phyloP scores from a whole-genome alignment of 2,113 vertebrate genomes.

The Silurus glanis region DNA sequence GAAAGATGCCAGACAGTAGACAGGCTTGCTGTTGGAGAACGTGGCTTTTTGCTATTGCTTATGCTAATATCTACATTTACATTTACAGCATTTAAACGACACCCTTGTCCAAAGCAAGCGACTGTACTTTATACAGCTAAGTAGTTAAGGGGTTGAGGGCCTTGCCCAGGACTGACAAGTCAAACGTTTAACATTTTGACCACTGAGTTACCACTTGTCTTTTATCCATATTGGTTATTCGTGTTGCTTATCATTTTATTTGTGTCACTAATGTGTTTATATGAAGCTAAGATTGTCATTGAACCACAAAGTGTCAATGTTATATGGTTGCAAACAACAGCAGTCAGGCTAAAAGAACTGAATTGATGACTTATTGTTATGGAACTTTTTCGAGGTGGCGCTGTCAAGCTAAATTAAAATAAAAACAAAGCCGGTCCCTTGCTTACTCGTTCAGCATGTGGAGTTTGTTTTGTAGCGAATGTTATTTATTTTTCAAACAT shows the following conservation, averaged over 20 bases:
- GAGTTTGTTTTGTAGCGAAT: not conserved
- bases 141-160: too few relatives aligned
- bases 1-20: constrained; percentile 54
- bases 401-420: constrained; percentile 12
- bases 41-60: constrained; percentile 37
- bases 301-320: constrained; percentile 14
- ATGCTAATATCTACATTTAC: not conserved
- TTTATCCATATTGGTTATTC: not conserved
- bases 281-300: not conserved
- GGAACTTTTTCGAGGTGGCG: constrained; percentile 33
- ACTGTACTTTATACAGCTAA: too few relatives aligned
- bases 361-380: constrained; percentile 41
- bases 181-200: too few relatives aligned
- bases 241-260: constrained; percentile 49
- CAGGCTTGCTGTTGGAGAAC: constrained; percentile 46
- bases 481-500: not conserved
- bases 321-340: constrained; percentile 31
- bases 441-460: not conserved
- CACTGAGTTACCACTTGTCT: too few relatives aligned
- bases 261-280: constrained; percentile 15
- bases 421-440: not conserved
- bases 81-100: too few relatives aligned
- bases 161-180: too few relatives aligned
- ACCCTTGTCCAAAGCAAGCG: too few relatives aligned
- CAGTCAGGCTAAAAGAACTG: not conserved